Evolutionary conservation across 2,888 invertebrate genomes (phyloP), one percentile per base, ranked within the genome.

Genomic region (Nysson spinosus): DNA sequence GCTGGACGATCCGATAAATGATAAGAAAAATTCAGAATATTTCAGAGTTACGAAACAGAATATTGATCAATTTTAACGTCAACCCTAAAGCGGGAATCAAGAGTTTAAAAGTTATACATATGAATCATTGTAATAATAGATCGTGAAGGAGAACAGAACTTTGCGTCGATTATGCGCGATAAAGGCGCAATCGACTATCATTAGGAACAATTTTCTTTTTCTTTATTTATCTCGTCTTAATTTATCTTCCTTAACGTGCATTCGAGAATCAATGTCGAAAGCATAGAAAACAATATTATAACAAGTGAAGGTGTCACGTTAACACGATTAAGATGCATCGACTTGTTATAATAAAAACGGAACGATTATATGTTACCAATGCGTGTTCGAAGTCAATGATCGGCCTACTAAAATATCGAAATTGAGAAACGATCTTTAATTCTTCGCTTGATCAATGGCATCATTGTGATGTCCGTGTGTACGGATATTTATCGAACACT

Each of bases 261-360:
- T 60, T 65, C 57, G 55, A n/a, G n/a, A 67, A 40, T 51, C 46
- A 43, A 64, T 32, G 49, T 50, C 60, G 55, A 56, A 61, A 40
- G 7, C 11, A 12, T 12, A 52, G 11, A 26, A 17, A 43, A 39
- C 47, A 55, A 57, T 63, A 72, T 75, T 70, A 73, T 74, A 75
- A 77, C 73, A 72, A 75, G 69, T 76, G 73, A 71, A 64, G 58
- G 40, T 46, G 55, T 62, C 51, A 28, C 22, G 37, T 47, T 34
- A 49, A 62, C 44, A 44, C 20, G 35, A 26, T 20, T 37, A 37
- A 34, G 30, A 49, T 26, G 60, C 63, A 67, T 55, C 64, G 37
- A 75, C 52, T 79, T 82, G 82, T 82, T 81, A 79, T 78, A 77
- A 81, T 75, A 76, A 77, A 69, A 70, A 62, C 54, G 55, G 44